Evolutionary conservation across 2,888 invertebrate species (phyloP).

Genomic region (Oxyteleia sp.): DNA sequence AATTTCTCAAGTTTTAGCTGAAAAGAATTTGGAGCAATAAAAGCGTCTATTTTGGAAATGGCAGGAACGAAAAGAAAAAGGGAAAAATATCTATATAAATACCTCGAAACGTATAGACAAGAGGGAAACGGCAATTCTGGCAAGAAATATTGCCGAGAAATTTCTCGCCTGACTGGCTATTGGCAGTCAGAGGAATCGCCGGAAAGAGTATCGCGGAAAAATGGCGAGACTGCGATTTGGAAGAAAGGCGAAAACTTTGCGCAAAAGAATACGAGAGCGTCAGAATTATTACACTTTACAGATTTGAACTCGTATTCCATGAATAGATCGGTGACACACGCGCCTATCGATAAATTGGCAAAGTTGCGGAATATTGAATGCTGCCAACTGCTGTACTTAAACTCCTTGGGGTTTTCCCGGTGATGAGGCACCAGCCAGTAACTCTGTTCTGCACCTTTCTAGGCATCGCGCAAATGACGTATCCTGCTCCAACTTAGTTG

Average conservation of each 20-base stretch:
- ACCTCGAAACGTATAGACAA: slow-evolving; percentile 64
- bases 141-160: slow-evolving; percentile 70
- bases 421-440: slow-evolving; percentile 31
- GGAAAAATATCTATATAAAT: slow-evolving; percentile 65
- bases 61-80: slow-evolving; percentile 55
- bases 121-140: slow-evolving; percentile 66
- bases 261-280: slow-evolving; percentile 57
- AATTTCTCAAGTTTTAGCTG: slow-evolving; percentile 47
- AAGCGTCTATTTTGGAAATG: slow-evolving; percentile 59
- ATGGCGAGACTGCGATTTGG: slow-evolving; percentile 70
- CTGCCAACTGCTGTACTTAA: slow-evolving; percentile 80
- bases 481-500: background rate
- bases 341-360: slow-evolving; percentile 82
- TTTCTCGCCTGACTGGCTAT: slow-evolving; percentile 72
- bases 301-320: slow-evolving; percentile 60
- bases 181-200: slow-evolving; percentile 65
- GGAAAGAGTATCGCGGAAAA: slow-evolving; percentile 69
- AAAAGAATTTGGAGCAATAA: slow-evolving; percentile 57
- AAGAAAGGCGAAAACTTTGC: slow-evolving; percentile 69
- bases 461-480: slow-evolving; percentile 7
- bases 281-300: slow-evolving; percentile 68
- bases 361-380: slow-evolving; percentile 83
- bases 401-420: slow-evolving; percentile 74
- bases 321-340: slow-evolving; percentile 72
- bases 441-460: background rate